phyloP scores from a whole-genome alignment of 2,888 invertebrate genomes.

The Macrosiphum euphorbiae region DNA sequence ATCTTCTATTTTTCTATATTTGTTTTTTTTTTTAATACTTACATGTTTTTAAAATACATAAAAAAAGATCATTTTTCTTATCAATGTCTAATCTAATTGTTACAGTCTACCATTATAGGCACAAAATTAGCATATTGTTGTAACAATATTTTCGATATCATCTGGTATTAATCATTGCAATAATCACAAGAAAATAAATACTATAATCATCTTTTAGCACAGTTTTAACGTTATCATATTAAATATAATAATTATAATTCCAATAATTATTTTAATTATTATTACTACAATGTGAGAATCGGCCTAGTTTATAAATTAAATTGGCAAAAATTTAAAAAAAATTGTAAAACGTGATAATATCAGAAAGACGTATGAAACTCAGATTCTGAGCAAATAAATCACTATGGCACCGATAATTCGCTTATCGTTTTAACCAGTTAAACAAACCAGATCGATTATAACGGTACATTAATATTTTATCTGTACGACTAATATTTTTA shows the following conservation, averaged over 20 bases:
- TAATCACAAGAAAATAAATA: neutral
- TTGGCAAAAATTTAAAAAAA: neutral
- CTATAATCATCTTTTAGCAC: neutral
- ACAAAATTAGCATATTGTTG: neutral
- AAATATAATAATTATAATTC: neutral
- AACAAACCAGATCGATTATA: neutral
- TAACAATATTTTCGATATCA: neutral
- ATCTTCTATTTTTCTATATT: neutral
- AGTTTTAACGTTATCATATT: neutral
- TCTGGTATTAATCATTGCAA: neutral
- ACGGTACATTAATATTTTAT: neutral
- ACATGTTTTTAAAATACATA: neutral
- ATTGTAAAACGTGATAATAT: neutral
- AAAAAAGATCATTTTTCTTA: neutral
- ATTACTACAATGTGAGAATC: neutral
- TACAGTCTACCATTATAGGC: neutral
- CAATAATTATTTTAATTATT: neutral
- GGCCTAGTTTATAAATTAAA: neutral
- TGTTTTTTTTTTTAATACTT: neutral
- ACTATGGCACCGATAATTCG: neutral
- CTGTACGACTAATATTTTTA: neutral
- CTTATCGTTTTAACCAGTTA: neutral
- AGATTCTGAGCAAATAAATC: neutral
- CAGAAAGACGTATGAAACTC: neutral
- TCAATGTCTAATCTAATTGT: neutral